These are phyloP conservation scores for Ericerus pela DNA, from an alignment of 1,140 invertebrate genomes.

Conservation along the genomic window DNA sequence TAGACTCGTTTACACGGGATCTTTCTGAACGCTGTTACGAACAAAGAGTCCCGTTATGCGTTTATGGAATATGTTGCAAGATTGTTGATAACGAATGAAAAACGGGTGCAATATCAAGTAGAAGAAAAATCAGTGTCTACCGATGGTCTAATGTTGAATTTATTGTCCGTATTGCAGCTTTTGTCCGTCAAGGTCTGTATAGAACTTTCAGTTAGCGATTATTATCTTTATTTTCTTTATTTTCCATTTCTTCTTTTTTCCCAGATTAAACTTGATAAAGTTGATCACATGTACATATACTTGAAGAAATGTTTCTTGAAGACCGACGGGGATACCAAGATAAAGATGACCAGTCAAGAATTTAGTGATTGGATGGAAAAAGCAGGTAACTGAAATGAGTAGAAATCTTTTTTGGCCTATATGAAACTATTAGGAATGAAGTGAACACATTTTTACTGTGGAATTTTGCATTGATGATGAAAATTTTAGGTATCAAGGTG, in stretches of 20 bases:
- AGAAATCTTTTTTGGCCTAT: neutral
- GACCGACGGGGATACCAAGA: slow-evolving; percentile 55
- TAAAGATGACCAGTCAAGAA: slow-evolving; percentile 67
- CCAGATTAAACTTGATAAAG: slow-evolving; percentile 55
- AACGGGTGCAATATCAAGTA: slow-evolving; percentile 73
- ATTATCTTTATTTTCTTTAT: neutral
- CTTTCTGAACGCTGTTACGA: slow-evolving; percentile 69
- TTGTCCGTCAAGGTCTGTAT: slow-evolving; percentile 23
- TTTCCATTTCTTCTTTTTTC: slow-evolving; percentile 18
- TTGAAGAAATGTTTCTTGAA: slow-evolving; percentile 42
- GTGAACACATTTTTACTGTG: no score
- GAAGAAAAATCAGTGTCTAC: slow-evolving; percentile 71
- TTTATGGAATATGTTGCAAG: slow-evolving; percentile 63
- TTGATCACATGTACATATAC: slow-evolving; percentile 58
- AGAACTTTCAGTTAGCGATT: neutral
- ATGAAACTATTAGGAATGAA: no score
- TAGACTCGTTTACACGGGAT: slow-evolving; percentile 57
- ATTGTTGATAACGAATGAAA: slow-evolving; percentile 64
- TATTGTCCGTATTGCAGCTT: slow-evolving; percentile 76
- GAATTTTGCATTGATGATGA: no score
- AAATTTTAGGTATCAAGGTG: no score
- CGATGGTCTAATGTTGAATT: slow-evolving; percentile 89
- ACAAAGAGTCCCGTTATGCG: slow-evolving; percentile 52
- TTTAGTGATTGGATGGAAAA: slow-evolving; percentile 53
- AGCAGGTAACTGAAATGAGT: slow-evolving; percentile 5